Base-by-base conservation (phyloP, 2,888 invertebrate species). In the Tenthredo mesomela region DNA sequence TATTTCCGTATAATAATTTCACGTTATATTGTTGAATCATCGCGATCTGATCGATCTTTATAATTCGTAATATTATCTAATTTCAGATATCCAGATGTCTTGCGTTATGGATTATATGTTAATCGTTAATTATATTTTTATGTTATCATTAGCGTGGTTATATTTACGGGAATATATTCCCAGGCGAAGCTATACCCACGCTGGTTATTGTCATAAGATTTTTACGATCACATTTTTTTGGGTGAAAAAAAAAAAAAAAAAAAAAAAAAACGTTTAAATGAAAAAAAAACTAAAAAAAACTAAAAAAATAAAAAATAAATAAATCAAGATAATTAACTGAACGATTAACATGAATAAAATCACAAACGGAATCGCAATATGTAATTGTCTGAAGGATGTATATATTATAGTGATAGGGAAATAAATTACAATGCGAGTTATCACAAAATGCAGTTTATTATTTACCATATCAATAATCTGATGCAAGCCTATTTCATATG, bases 371-470 rank as follows among this genome's bases (percentile, higher is more conserved):
- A 61, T 61, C 61, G 58, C 21, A 54, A 15, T 75, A 54, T 58
- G 58, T 50, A 15, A 78, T 80, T 80, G 21, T 61, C 58, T 65
- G 61, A 73, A 73, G 71, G 71, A 73, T 73, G 71, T 71, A 65
- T n/a, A n/a, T n/a, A n/a, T n/a, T n/a, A n/a, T 43, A 61, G 73
- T 91, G 90, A 92, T 84, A 91, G 93, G 92, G 89, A 91, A 93
- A 93, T 93, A 93, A 93, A 91, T 91, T n/a, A 73, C 21, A 90
- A 91, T 91, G 89, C 93, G 90, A 91, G 89, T 93, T 92, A 91
- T 92, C 91, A 92, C 91, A 92, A 91, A 88, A 92, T 92, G 91
- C 92, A 92, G 91, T 93, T 93, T 93, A 93, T 93, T 93, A 93
- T 93, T 93, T 89, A 92, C 90, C 92, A 93, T 92, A 92, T 91